Base-by-base conservation (phyloP, 2,888 invertebrate genomes). In the Crepidodera aurea region DNA sequence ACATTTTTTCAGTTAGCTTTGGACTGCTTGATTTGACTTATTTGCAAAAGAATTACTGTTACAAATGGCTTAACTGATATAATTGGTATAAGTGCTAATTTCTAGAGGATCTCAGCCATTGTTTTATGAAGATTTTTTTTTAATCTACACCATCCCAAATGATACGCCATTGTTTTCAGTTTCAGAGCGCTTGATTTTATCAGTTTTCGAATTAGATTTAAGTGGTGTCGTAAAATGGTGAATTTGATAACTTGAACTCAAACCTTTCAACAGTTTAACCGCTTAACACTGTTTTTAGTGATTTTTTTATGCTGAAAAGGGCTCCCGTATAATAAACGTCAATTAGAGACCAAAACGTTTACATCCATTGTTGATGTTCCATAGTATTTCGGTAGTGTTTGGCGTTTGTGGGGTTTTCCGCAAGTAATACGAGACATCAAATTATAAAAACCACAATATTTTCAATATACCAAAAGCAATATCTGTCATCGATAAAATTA, bases 221-320 rank as follows among this genome's bases (percentile, higher is more conserved):
- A 76, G 75, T 73, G 73, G 73, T 74, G 73, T 75, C 75, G 72
- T 77, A 76, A 77, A 77, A 72, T 74, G 70, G 72, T 73, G 71
- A 69, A 75, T 75, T 75, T 76, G 76, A 76, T 75, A 73, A 73
- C 73, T 69, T 48, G 51, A 48, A 48, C 64, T 62, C 60, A 51
- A 64, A 64, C 64, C 50, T 62, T 62, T 68, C 65, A 63, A 64
- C 62, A 40, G 40, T 15, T 40, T 42, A 16, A 19, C 12, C 22
- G 44, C n/a, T 44, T 44, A 42, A 44, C 44, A 44, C 44, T 12
- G 15, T 25, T 34, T 34, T 34, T 34, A 34, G 44, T 19, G 44
- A 22, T 44, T 44, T 15, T 19, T 22, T 22, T 5, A 12, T 19
- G 8, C 46, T 44, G 51, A 25, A 48, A 51, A 60, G 54, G 54